Evolutionary conservation across 1,140 invertebrate species (phyloP), one percentile per base, ranked within the genome.

Genomic region (Steinernema feltiae): DNA sequence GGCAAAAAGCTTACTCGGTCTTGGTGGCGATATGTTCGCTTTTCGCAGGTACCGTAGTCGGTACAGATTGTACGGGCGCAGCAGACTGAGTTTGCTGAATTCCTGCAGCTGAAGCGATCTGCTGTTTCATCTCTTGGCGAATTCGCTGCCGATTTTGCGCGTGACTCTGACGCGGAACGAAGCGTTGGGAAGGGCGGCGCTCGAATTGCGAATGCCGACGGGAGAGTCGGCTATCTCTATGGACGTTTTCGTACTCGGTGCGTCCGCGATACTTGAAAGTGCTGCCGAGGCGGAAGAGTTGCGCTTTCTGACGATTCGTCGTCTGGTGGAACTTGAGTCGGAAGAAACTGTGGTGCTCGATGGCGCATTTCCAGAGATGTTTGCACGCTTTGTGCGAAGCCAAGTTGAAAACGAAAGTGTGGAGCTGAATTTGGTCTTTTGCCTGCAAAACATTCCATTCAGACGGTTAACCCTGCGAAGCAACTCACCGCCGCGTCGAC

Each of bases 331-430:
- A 79, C 63, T 84, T 84, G 24, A 97, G 89, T 71, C 95, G 90
- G 89, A 98, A 99, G 90, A 99, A 99, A 1, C 93, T 93, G 88
- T 98, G 95, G 87, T 98, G 95, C 85, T 99, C 97, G 30, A 97
- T 91, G 84, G 95, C 97, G 88, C 96, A 98, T 84, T 96, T 94
- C 94, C 95, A 98, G 71, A 99, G 89, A 88, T 99, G 96, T 85
- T 97, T 95, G 87, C 94, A 98, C 0, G 95, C 95, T 70, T 94
- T 97, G 87, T 98, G 94, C 86, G 96, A 98, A 48, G 92, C 91
- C 72, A 98, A 87, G 1, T 95, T 94, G 87, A 86, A 86, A 18
- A 86, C 84, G 75, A 86, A 86, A 12, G 85, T 86, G 72, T 86
- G 85, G 70, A 86, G 69, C 74, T 85, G 84, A 70, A 85, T 79